phyloP scores from a whole-genome alignment of 2,113 vertebrate genomes.

The Semnornis frantzii region DNA sequence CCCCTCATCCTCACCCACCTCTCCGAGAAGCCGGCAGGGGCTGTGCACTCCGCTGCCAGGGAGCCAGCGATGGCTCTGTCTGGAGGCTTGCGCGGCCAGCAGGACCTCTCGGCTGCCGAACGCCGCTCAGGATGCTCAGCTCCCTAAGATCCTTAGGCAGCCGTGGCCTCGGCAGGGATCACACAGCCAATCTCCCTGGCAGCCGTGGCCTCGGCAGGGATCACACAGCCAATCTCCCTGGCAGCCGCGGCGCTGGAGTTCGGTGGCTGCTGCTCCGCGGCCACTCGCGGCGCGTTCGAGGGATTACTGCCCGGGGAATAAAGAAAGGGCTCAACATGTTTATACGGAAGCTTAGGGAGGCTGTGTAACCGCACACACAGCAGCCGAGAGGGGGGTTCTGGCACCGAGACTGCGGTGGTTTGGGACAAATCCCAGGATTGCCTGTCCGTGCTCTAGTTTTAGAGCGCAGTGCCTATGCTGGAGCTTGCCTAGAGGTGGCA shows the following conservation, averaged over 20 bases:
- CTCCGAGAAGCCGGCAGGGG: background rate
- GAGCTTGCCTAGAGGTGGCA: conserved; percentile 71
- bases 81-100: background rate
- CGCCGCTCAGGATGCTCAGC: background rate
- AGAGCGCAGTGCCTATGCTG: conserved; percentile 21
- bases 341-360: conserved; percentile 45
- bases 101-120: background rate
- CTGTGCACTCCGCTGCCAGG: background rate
- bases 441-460: conserved; percentile 42
- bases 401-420: conserved; percentile 45
- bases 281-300: background rate
- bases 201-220: background rate
- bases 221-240: background rate
- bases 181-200: background rate
- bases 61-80: background rate
- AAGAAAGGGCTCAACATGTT: conserved; percentile 50
- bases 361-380: background rate
- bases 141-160: background rate
- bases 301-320: conserved; percentile 47
- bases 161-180: background rate
- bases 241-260: conserved; percentile 9
- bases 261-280: background rate
- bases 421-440: conserved; percentile 65
- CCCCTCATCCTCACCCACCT: conserved; percentile 20
- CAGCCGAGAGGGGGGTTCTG: conserved; percentile 48